Conservation (phyloP, 2,113 vertebrate species). For the Scytalopus superciliaris region DNA sequence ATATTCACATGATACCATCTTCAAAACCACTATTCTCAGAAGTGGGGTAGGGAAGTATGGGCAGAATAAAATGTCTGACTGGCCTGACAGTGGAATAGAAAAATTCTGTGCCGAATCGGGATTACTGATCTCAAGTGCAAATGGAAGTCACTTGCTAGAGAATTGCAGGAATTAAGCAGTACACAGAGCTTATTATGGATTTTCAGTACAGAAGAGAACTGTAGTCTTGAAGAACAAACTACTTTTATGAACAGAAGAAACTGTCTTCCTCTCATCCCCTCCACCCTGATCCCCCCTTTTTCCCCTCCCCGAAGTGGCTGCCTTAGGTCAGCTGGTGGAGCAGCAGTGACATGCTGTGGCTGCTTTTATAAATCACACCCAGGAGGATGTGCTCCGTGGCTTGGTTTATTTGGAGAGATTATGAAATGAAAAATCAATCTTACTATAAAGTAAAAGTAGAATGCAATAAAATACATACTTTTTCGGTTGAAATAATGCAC, state of each 20-base stretch:
- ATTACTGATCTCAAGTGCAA: background rate
- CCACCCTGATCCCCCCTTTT: too few species aligned
- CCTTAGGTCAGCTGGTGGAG: constrained; percentile 38
- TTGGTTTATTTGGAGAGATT: background rate
- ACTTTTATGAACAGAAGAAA: background rate
- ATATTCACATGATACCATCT: background rate
- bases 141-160: background rate
- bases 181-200: background rate
- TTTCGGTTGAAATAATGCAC: background rate
- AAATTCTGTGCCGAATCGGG: background rate
- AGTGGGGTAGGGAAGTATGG: background rate
- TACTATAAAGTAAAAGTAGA: background rate
- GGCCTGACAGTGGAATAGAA: background rate
- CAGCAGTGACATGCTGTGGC: constrained; percentile 67
- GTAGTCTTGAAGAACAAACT: background rate
- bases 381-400: background rate
- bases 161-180: background rate
- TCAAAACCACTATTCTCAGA: background rate
- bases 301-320: accelerated
- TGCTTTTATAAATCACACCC: constrained; percentile 32
- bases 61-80: background rate
- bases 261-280: background rate
- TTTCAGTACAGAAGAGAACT: background rate
- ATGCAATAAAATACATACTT: background rate
- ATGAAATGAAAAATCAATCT: background rate